Conservation (phyloP, 2,797 vertebrate species). For the Typhlichthys eigenmanni region DNA sequence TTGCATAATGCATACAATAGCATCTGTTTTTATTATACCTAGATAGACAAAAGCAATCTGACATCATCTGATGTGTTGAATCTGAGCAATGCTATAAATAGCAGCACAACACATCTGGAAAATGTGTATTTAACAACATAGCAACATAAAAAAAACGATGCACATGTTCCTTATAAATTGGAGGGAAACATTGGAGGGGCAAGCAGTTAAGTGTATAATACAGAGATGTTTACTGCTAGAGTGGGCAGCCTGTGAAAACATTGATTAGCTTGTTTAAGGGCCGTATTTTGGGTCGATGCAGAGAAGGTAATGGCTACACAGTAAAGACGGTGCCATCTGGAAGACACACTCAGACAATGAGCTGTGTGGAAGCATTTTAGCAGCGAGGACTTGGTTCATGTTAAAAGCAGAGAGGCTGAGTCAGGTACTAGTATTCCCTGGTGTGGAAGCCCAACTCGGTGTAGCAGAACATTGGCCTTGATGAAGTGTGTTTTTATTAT, state of each 20-base stretch:
- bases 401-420: conserved; percentile 13
- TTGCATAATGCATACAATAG: conserved; percentile 55
- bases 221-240: conserved; percentile 43
- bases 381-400: background rate
- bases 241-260: conserved; percentile 63
- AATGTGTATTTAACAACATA: background rate
- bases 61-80: too few relatives aligned
- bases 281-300: conserved; percentile 41
- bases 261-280: conserved; percentile 57
- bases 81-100: too few relatives aligned
- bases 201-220: conserved; percentile 27
- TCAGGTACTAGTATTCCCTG: background rate
- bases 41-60: conserved; percentile 11
- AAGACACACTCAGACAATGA: conserved; percentile 53
- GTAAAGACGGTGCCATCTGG: conserved; percentile 29
- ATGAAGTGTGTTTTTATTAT: conserved; percentile 53
- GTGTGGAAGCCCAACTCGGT: background rate
- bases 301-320: conserved; percentile 25
- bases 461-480: conserved; percentile 49
- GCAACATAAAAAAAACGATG: background rate
- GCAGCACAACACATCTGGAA: too few relatives aligned
- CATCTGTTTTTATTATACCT: conserved; percentile 26
- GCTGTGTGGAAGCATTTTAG: conserved; percentile 18
- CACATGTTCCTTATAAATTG: background rate
- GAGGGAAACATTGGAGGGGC: background rate